Base-by-base conservation (phyloP, 2,888 invertebrate genomes). In the Clanis bilineata region DNA sequence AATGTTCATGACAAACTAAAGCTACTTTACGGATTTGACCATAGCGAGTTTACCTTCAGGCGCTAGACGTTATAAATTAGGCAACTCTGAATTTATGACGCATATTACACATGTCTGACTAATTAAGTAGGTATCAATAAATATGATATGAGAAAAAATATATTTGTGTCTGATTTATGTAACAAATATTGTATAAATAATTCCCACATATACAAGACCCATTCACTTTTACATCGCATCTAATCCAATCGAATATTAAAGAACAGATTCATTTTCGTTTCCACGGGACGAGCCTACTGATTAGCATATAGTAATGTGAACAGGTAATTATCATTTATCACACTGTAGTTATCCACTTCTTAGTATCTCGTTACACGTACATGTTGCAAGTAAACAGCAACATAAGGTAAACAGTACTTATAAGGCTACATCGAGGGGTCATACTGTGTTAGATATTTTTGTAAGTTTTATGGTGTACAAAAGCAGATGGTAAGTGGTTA, bases 1-100 rank as follows among this genome's bases (percentile, higher is more conserved):
- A 71, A 75, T 70, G 69, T 60, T 64, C 73, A 70, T 80, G 76
- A 72, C 76, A 82, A 79, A 73, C 73, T 72, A 63, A 64, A 25
- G 54, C 51, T 58, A 36, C 21, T 4, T 25, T n/a, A 25, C 28
- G 23, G 15, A 47, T 15, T 44, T 10, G 15, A 7, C 3, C 28
- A 6, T 2, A 15, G 0, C 15, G 28, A 15, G 15, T 47, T 47
- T 47, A 25, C 41, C 18, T 51, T 5, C 18, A 51, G 28, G 10
- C 18, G 18, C 32, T 28, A 51, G 47, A 47, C 6, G 28, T 18
- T 32, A 10, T 32, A 32, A 51, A 51, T 73, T 69, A 71, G 67
- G 73, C 70, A 74, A 74, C 64, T 66, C 57, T 62, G 51, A 63
- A 56, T 59, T 64, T 63, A 57, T 58, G 56, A 67, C 62, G 55